phyloP scores from a whole-genome alignment of 1,140 invertebrate species.

The Apolygus lucorum region DNA sequence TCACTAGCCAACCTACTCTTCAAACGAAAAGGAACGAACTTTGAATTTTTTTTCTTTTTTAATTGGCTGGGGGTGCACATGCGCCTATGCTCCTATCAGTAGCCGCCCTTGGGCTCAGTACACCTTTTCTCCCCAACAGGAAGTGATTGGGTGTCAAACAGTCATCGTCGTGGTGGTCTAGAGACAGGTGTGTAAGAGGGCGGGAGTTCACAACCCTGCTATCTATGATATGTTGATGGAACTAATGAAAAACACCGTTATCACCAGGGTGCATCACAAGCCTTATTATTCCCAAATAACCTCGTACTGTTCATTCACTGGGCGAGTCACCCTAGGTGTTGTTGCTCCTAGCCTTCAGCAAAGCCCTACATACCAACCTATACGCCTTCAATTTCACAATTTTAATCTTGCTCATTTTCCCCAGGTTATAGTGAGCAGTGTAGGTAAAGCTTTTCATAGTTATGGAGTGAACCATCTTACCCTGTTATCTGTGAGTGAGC shows the following conservation, averaged over 20 bases:
- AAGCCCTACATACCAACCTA: neutral
- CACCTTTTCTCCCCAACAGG: no score
- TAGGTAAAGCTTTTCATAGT: slow-evolving; percentile 84
- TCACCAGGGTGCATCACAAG: neutral
- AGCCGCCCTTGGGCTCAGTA: no score
- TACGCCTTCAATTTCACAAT: neutral
- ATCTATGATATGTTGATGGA: neutral
- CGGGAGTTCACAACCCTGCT: no score
- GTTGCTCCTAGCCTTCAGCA: neutral
- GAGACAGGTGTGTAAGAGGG: no score
- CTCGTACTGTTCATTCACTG: neutral
- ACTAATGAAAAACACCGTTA: neutral
- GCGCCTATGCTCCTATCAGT: no score
- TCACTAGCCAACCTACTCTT: no score
- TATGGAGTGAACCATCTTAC: slow-evolving; percentile 77
- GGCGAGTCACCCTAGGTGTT: neutral
- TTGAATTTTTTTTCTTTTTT: no score
- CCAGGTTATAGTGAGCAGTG: slow-evolving; percentile 80
- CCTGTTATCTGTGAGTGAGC: slow-evolving; percentile 70
- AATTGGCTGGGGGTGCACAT: no score
- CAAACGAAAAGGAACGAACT: no score
- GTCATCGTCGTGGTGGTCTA: no score
- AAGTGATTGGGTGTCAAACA: no score
- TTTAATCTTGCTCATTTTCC: neutral
- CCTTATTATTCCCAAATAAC: neutral